Base-by-base conservation (phyloP, 2,113 vertebrate species). In the Siniperca knerii region DNA sequence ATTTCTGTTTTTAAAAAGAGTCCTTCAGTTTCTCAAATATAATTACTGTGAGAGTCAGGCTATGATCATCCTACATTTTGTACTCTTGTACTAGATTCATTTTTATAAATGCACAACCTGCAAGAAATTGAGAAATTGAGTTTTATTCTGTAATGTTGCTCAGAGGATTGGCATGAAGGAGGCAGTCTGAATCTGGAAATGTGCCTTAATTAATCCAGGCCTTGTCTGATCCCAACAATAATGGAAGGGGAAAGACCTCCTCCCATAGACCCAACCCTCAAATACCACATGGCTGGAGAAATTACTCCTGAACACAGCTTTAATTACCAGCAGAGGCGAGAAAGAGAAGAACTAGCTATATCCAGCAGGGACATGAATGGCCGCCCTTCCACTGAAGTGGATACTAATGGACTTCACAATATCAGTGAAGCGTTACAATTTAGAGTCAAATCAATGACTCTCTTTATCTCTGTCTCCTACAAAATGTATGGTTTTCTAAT, bases 191-290 rank as follows among this genome's bases (percentile, higher is more conserved):
- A 83, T 84, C 57, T 82, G 80, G 54, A 89, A 85, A 85, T 82
- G 76, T 69, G 57, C 57, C 60, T 84, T 82, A 85, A 92, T 92
- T 85, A 90, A 86, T 85, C 77, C 71, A 77, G 62, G 71, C 60
- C 50, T 65, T n/a, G 68, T 78, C 84, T 65, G 52, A 58, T 89
- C 61, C 66, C 40, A 54, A 75, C 81, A 89, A 89, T 84, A 86
- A 85, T 75, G 15, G 29, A 86, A 72, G 52, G 62, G 61, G 62
- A 82, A 72, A 78, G 23, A 16, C 42, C 72, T 79, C 69, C 64
- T 67, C 55, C 67, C 33, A 64, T 6, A 75, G 62, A 79, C 73
- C 75, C 37, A 15, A 29, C 54, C 66, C 71, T 84, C 78, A 46
- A 62, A 62, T 25, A 46, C 40, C 65, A 65, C 78, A 74, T 6